Evolutionary conservation across 2,888 invertebrate species (phyloP).

Genomic region (Steinernema scapterisci): DNA sequence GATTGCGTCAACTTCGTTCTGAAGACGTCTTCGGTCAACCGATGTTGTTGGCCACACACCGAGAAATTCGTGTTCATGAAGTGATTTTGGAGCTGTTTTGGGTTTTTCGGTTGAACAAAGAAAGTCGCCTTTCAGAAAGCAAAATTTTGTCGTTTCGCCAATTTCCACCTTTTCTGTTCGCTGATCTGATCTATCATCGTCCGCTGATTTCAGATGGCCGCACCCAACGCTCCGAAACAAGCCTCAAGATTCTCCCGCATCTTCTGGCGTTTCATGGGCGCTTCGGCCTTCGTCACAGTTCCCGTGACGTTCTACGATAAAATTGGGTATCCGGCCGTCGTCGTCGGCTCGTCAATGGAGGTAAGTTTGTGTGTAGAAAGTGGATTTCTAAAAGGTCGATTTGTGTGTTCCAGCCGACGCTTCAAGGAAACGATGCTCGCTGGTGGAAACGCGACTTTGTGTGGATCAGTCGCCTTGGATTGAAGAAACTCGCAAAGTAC

Average conservation of each 20-base stretch:
- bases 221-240: not conserved
- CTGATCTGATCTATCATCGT: too few species aligned
- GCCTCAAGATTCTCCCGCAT: not conserved
- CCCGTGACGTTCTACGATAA: constrained; percentile 42
- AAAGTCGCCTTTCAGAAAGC: too few species aligned
- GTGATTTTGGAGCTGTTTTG: too few species aligned
- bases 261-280: constrained; percentile 9
- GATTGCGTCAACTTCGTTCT: too few species aligned
- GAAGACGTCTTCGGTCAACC: too few species aligned
- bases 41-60: too few species aligned
- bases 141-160: too few species aligned
- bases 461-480: constrained; percentile 35
- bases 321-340: constrained; percentile 37
- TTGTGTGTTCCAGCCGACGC: constrained; percentile 36
- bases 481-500: constrained; percentile 28
- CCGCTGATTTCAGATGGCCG: constrained; percentile 9
- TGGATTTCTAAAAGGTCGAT: not conserved
- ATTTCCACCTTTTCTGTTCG: too few species aligned
- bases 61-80: too few species aligned
- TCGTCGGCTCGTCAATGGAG: constrained; percentile 43
- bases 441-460: constrained; percentile 41
- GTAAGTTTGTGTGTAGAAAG: constrained; percentile 33
- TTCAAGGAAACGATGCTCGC: constrained; percentile 15
- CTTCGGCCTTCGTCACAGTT: constrained; percentile 29
- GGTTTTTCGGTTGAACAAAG: too few species aligned